Evolutionary conservation across 2,888 invertebrate species (phyloP).

Genomic region (Argyresthia goedartella): DNA sequence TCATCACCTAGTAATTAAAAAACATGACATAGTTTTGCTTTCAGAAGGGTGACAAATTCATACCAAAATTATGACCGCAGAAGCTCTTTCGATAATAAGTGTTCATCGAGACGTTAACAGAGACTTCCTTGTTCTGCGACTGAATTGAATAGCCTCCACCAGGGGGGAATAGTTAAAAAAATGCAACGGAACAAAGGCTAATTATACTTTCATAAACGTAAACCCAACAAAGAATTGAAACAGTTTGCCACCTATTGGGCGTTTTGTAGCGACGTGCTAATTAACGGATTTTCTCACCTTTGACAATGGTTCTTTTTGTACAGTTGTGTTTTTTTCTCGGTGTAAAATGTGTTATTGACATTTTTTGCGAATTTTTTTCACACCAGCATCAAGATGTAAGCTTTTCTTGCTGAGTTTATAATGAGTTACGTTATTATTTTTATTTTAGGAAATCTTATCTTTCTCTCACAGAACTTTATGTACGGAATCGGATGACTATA

Average conservation of each 20-base stretch:
- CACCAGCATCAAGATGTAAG: no score
- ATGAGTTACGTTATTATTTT: no score
- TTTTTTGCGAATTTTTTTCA: neutral
- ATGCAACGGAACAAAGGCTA: constrained; percentile 46
- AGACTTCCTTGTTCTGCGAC: constrained; percentile 24
- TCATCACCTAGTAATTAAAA: constrained; percentile 32
- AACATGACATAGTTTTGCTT: constrained; percentile 38
- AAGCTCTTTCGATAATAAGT: constrained; percentile 40
- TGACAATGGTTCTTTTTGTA: constrained; percentile 43
- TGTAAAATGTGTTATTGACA: neutral
- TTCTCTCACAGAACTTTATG: no score
- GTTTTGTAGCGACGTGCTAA: constrained; percentile 41
- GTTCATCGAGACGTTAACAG: constrained; percentile 52
- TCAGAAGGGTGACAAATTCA: constrained; percentile 30
- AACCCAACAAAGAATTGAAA: constrained; percentile 37
- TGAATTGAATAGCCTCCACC: constrained; percentile 34
- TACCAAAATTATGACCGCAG: constrained; percentile 20
- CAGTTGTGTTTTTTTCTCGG: constrained; percentile 21
- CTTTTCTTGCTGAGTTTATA: no score
- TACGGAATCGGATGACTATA: no score
- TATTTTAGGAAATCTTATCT: no score
- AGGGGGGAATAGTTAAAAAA: constrained; percentile 36
- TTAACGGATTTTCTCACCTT: constrained; percentile 67
- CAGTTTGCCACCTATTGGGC: constrained; percentile 38
- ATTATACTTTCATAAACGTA: constrained; percentile 49